Base-by-base conservation (phyloP, 2,888 invertebrate genomes). In the Itoplectis maculator region DNA sequence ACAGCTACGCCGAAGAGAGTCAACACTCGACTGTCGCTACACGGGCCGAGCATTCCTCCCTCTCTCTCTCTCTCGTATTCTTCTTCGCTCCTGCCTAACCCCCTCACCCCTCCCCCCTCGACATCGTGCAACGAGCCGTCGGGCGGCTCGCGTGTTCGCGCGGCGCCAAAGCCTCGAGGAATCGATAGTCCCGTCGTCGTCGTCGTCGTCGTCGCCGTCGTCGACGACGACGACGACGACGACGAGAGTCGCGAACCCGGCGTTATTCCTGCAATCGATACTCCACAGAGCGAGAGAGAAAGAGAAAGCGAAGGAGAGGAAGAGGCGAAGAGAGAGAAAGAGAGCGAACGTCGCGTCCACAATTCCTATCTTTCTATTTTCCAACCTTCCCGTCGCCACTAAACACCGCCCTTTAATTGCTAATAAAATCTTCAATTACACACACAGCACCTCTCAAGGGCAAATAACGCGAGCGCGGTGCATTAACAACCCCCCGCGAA, bases 161-260 rank as follows among this genome's bases (percentile, higher is more conserved):
- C 77, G 81, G 81, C 81, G 78, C 81, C 81, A 81, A 78, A 78
- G 81, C 74, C 73, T 74, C 51, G 78, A 81, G 77, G 81, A 81
- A 81, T 81, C 81, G 81, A 81, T 81, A 81, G 56, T 74, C 73
- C 63, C 73, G 81, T 69, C 81, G 81, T 78, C 81, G 77, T 68
- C 72, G 63, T 15, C 72, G 42, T 65, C 80, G 69, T 76, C 70
- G 80, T 51, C 70, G 54, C 42, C 65, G 81, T 69, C 81, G 81
- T 78, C 81, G 77, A 61, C 72, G 63, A 11, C 72, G 42, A 56
- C 80, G 69, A 72, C 70, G 80, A 40, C 70, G 54, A 54, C 65
- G 77, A 59, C 42, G 77, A 73, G 77, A 74, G 29, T 69, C 81
- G 73, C 81, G 54, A 74, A 69, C 66, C 59, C 75, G 59, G 56